phyloP scores from a whole-genome alignment of 2,797 vertebrate species.

The Chrosomus eos region DNA sequence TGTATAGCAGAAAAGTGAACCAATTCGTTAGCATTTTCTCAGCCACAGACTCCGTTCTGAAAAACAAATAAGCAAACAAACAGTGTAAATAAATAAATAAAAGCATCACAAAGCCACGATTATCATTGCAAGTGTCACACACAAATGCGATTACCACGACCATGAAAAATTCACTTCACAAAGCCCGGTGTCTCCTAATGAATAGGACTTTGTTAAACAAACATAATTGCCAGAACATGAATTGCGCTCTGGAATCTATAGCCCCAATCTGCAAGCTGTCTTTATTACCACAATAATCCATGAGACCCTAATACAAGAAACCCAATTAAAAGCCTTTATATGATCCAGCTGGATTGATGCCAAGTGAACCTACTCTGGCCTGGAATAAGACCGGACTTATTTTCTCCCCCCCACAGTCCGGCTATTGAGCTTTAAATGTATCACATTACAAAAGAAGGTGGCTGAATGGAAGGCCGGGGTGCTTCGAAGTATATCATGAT shows the following conservation, averaged over 20 bases:
- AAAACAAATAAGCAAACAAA: slow-evolving; percentile 48
- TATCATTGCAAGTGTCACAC: slow-evolving; percentile 36
- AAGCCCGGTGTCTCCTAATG: slow-evolving; percentile 62
- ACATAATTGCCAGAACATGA: slow-evolving; percentile 66
- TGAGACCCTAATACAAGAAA: slow-evolving; percentile 72
- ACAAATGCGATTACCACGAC: slow-evolving; percentile 45
- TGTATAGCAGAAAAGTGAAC: slow-evolving; percentile 98
- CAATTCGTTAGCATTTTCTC: slow-evolving; percentile 99
- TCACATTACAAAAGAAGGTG: slow-evolving; percentile 77
- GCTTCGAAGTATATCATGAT: slow-evolving; percentile 69
- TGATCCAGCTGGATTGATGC: slow-evolving; percentile 77
- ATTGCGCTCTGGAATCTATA: slow-evolving; percentile 49
- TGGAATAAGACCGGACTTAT: slow-evolving; percentile 78
- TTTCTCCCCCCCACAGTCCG: slow-evolving; percentile 69
- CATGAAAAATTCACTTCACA: slow-evolving; percentile 71
- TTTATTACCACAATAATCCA: slow-evolving; percentile 40
- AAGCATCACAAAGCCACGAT: slow-evolving; percentile 50
- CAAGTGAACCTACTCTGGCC: slow-evolving; percentile 70
- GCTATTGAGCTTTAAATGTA: slow-evolving; percentile 77
- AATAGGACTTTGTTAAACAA: slow-evolving; percentile 70
- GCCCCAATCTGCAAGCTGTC: slow-evolving; percentile 29
- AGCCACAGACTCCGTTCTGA: slow-evolving; percentile 95
- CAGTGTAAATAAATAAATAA: slow-evolving; percentile 51
- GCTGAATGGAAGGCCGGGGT: slow-evolving; percentile 71
- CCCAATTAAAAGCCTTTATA: slow-evolving; percentile 82